phyloP scores from a whole-genome alignment of 2,113 vertebrate genomes.

The Dasyprocta punctata region DNA sequence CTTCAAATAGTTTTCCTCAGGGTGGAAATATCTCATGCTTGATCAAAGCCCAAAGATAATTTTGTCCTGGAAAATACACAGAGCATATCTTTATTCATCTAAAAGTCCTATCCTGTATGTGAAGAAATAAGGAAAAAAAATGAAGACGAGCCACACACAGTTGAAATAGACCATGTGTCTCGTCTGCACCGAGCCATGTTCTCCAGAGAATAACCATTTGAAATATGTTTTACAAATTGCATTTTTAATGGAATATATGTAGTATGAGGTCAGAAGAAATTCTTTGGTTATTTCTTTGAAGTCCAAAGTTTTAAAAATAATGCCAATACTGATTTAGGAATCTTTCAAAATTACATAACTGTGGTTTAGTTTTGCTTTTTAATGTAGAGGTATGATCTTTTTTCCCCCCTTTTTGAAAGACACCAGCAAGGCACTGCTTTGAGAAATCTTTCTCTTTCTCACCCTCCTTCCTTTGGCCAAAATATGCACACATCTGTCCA shows the following conservation, averaged over 20 bases:
- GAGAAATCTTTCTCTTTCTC: constrained; percentile 12
- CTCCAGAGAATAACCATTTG: constrained; percentile 73
- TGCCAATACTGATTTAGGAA: constrained; percentile 75
- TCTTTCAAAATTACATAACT: constrained; percentile 79
- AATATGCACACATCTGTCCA: constrained; percentile 43
- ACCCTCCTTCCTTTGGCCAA: not conserved
- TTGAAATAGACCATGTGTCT: constrained; percentile 78
- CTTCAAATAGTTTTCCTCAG: constrained; percentile 72
- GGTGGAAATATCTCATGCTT: constrained; percentile 81
- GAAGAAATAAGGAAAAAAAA: not conserved
- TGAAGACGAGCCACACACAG: constrained; percentile 63
- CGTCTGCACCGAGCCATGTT: constrained; percentile 59
- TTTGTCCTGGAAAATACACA: constrained; percentile 70
- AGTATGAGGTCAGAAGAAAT: constrained; percentile 79
- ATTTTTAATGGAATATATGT: constrained; percentile 79
- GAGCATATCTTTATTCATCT: constrained; percentile 76
- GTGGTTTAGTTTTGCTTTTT: constrained; percentile 79
- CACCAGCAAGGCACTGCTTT: constrained; percentile 24
- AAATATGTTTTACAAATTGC: constrained; percentile 80
- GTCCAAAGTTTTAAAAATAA: constrained; percentile 75
- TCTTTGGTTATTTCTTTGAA: constrained; percentile 80
- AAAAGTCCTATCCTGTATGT: constrained; percentile 44
- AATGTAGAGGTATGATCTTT: constrained; percentile 66
- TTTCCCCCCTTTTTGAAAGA: constrained; percentile 49
- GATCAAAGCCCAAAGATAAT: constrained; percentile 79